Base-by-base conservation (phyloP, 2,888 invertebrate species). In the Drosophila bunnanda region DNA sequence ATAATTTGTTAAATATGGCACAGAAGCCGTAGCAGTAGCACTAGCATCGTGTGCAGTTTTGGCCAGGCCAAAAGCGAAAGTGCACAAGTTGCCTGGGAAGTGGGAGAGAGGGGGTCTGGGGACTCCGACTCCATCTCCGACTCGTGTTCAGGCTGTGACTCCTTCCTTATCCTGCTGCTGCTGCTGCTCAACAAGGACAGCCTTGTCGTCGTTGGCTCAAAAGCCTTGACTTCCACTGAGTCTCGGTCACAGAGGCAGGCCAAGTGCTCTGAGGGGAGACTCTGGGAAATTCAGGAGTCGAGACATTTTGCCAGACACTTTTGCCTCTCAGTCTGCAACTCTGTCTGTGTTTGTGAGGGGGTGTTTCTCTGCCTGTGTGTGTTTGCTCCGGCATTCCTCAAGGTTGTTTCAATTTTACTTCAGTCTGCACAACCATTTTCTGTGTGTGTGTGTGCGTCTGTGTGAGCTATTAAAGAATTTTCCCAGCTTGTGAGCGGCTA, bases 401-500 rank as follows among this genome's bases (percentile, higher is more conserved):
- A 91, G 91, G 91, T 91, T 91, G 84, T 88, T 84, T 87, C 84
- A 79, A 82, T 87, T 86, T 88, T 80, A 87, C 80, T 85, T 82
- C 73, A 82, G 79, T 77, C 73, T 75, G 73, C 71, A 57, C 71
- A 80, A 66, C 75, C 79, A 79, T 77, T 75, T 80, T 72, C 64
- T 56, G 46, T 67, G 30, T 54, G 66, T 68, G 52, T 65, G 55
- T 56, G 46, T 65, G 28, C 53, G 64, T 68, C 39, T 61, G 48
- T 80, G 62, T 46, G 61, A 57, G 76, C 79, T 65, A 78, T 83
- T 81, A 81, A 81, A 81, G 84, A 80, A 86, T 76, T 72, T 78
- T 38, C 69, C 68, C 71, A 78, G 76, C 57, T 38, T 64, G 43
- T 58, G 50, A 34, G 41, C 46, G 55, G 39, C 46, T 46, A 43